Base-by-base conservation (phyloP, 2,797 vertebrate genomes). In the Nannoperca obscura region DNA sequence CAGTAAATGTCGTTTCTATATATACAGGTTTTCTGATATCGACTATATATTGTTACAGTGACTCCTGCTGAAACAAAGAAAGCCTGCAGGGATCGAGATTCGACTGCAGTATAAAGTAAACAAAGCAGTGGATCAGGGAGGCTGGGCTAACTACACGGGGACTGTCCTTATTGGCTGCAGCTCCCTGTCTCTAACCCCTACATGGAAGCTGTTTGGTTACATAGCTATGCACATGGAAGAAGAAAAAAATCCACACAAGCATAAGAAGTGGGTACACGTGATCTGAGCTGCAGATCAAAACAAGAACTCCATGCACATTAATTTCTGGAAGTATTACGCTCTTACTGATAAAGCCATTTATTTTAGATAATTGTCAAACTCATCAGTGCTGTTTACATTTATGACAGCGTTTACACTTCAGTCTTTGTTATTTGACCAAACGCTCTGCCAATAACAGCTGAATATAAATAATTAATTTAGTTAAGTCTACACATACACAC, bases 221-320 rank as follows among this genome's bases (percentile, higher is more conserved):
- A 72, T 2, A 15, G 78, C 85, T n/a, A 34, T 77, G 73, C 86
- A 90, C 89, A 76, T 87, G 74, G 82, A 84, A 81, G 60, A 69
- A 85, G 79, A 76, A 44, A 58, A 86, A 83, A 82, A 90, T 19
- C 80, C 77, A 89, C 80, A 91, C 92, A 92, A 81, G 71, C 84
- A 44, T 85, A 62, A 90, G 87, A 76, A 86, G 66, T 59, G 60
- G 62, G 82, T 88, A 93, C 95, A 95, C 94, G 94, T 95, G 94
- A 95, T 85, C 84, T n/a, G 54, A 71, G 74, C 69, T 78, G 6
- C 70, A 76, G 77, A 87, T 76, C 85, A 92, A 89, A 95, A 95
- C 92, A 95, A 93, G 67, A 83, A 52, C 69, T 58, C 46, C 27
- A 10, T 52, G 70, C 12, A 71, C 72, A 50, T 20, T 1, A 47